Base-by-base conservation (phyloP, 1,140 invertebrate genomes). In the Monomorium pharaonis region DNA sequence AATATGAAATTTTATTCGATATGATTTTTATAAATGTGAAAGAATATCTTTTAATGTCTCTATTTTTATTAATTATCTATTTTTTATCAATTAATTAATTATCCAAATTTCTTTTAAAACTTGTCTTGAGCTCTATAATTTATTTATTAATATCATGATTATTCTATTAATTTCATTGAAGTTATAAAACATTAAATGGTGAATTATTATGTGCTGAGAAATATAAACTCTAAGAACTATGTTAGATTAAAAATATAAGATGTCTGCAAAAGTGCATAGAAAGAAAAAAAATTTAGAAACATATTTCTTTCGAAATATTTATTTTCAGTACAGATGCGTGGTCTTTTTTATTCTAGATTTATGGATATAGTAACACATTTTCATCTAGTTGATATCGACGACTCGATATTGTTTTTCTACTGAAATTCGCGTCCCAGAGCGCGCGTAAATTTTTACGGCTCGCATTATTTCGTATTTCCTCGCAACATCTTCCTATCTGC, bases 381-480 rank as follows among this genome's bases (percentile, higher is more conserved):
- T 37, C 30, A 67, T 5, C 10, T 3, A 27, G 16, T 44, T 56
- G 70, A 18, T 67, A 67, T 37, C 21, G n/a, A 47, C 27, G 58
- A 77, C 75, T 24, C 44, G 5, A 37, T 78, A 67, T 78, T 37
- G n/a, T 21, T 80, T 56, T 78, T 81, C 33, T 54, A 54, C 30
- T 69, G 77, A 37, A 81, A 81, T 56, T 70, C 47, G 33, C 33
- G 21, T 81, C 44, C 30, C 77, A 56, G 42, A 81, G 30, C 33
- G 47, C 30, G 33, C 77, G 21, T 70, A 70, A 81, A 81, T 81
- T 69, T 70, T 69, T 70, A 81, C 10, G 49, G 30, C 14, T 42
- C 47, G n/a, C 21, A 67, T 78, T 65, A 78, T 78, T 67, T 78
- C 18, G 24, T 49, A 63, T 77, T 62, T 69, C 49, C 33, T 12